Percentiles rank a stretch among this genome's conserved stretches.
phyloP scores from a whole-genome alignment of 2,888 invertebrate genomes.

The Rhyacophila evoluta region DNA sequence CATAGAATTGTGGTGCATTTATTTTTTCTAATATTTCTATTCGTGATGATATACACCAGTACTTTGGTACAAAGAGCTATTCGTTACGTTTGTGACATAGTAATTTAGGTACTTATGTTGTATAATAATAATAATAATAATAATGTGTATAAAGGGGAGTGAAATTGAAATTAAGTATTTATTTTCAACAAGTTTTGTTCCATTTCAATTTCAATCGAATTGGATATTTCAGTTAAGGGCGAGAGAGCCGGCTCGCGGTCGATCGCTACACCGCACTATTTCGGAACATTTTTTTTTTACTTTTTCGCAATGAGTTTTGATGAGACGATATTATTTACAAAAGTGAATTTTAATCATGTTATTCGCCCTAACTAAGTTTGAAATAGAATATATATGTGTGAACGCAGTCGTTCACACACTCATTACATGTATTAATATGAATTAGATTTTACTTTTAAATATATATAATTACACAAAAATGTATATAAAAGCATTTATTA shows the following conservation, averaged over 20 bases:
- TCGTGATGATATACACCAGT: constrained; percentile 48
- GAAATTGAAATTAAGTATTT: neutral
- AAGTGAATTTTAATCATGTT: constrained; percentile 38
- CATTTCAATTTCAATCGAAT: constrained; percentile 5
- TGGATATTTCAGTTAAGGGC: constrained; percentile 3
- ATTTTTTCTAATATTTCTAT: constrained; percentile 41
- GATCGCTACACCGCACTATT: constrained; percentile 9
- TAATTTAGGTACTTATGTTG: constrained; percentile 31
- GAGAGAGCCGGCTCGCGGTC: constrained; percentile 14
- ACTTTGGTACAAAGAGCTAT: constrained; percentile 48
- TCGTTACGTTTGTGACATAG: constrained; percentile 46
- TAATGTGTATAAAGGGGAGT: constrained; percentile 34
- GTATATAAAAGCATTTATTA: neutral
- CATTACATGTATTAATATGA: neutral
- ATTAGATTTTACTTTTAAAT: neutral
- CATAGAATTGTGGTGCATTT: constrained; percentile 47
- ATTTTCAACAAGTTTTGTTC: constrained; percentile 5
- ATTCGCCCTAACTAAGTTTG: constrained; percentile 39
- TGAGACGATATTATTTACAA: constrained; percentile 46
- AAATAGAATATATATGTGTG: neutral
- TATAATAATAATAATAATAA: constrained; percentile 28
- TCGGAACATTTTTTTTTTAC: neutral
- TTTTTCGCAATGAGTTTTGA: constrained; percentile 31
- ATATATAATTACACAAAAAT: neutral
- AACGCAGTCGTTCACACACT: neutral